These are phyloP conservation scores for Sialia sialis DNA, from an alignment of 2,113 vertebrate genomes.

Conservation along the genomic window DNA sequence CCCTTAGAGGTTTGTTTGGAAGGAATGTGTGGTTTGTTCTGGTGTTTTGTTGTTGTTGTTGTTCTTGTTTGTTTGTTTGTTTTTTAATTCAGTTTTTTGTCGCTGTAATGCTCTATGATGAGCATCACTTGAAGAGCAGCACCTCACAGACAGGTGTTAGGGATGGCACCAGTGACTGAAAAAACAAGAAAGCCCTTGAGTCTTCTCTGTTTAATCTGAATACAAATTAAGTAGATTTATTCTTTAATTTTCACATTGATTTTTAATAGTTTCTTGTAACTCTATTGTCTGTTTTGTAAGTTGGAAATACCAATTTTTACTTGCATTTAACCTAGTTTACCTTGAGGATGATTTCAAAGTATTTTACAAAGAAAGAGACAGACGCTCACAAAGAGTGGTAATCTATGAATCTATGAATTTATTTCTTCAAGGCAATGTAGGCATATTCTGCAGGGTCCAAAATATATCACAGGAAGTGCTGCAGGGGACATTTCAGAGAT, in stretches of 20 bases:
- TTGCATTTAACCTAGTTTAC: neutral
- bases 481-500: neutral
- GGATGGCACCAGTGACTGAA: neutral
- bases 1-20: accelerated
- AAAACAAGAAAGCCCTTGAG: neutral
- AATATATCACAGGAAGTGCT: neutral
- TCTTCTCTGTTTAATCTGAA: neutral
- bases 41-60: neutral
- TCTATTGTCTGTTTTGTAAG: neutral
- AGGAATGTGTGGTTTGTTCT: neutral
- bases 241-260: neutral
- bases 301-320: neutral
- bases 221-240: neutral
- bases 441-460: neutral
- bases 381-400: neutral
- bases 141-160: neutral
- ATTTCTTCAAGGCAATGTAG: neutral
- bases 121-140: neutral
- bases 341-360: neutral
- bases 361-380: neutral
- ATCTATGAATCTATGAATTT: neutral
- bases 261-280: neutral
- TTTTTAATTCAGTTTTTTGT: neutral
- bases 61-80: no score
- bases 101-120: neutral